These are phyloP conservation scores for Corella eumyota DNA, from an alignment of 23 tunicate genomes.

Conservation along the genomic window DNA sequence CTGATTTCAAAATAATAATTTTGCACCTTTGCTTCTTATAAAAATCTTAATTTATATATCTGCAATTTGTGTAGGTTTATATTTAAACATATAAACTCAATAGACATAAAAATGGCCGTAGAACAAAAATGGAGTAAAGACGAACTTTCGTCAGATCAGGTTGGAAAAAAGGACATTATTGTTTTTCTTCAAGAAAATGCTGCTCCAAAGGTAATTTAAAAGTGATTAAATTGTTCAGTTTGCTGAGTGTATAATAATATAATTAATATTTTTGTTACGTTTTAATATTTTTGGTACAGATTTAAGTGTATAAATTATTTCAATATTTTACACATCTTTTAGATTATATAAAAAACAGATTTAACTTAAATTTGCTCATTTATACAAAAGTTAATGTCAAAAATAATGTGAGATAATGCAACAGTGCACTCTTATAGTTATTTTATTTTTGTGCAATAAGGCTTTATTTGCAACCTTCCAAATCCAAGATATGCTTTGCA, in stretches of 20 bases:
- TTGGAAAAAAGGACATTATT: slow-evolving; percentile 60
- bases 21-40: too few relatives aligned
- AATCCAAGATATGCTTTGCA: too few relatives aligned
- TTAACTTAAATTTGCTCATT: too few relatives aligned
- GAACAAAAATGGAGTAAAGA: slow-evolving; percentile 47
- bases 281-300: not conserved
- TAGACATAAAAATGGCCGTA: slow-evolving; percentile 7
- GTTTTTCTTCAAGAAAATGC: slow-evolving; percentile 47
- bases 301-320: not conserved
- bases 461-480: too few relatives aligned
- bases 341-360: too few relatives aligned
- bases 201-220: slow-evolving; percentile 13
- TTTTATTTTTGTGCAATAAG: too few relatives aligned
- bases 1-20: too few relatives aligned
- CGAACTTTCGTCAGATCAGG: slow-evolving; percentile 16
- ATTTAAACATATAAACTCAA: slow-evolving; percentile 1
- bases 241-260: not conserved
- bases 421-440: too few relatives aligned
- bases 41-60: too few relatives aligned
- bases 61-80: too few relatives aligned
- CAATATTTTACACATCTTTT: not conserved
- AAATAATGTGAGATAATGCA: too few relatives aligned
- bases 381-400: too few relatives aligned
- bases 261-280: not conserved
- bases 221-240: not conserved